Base-by-base conservation (phyloP, 1,140 invertebrate species). In the Antheraea mylitta region DNA sequence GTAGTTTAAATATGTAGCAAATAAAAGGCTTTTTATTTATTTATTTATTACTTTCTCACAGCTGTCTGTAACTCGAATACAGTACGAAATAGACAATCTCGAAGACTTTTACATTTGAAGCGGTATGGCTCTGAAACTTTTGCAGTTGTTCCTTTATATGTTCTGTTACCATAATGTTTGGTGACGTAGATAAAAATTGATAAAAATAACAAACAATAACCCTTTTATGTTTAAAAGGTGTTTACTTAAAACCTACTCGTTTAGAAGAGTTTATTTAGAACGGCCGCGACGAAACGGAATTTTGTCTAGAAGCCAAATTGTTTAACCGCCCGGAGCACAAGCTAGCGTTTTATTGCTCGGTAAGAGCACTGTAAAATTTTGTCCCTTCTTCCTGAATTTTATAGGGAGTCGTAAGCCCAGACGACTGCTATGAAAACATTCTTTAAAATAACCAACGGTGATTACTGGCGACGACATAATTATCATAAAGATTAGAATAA, bases 281-380 rank as follows among this genome's bases (percentile, higher is more conserved):
- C 70, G 67, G 67, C 64, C 73, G 64, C 61, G 53, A 66, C 48
- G 68, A 62, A 59, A 67, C 64, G 69, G 71, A 74, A 77, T 77
- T 78, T 72, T 72, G 71, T 71, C 59, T 77, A 65, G 69, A 66
- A 68, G 76, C 74, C 71, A 76, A 77, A 80, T 76, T 72, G 68
- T 72, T 64, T 72, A 64, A 62, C 68, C 38, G 65, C 68, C 71
- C 65, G 67, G 67, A 73, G 71, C 69, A 73, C 68, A 64, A 59
- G 65, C 66, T 77, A 72, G 78, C 71, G 76, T 75, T 80, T 80
- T 80, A 80, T 78, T 74, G 75, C 71, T 75, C 73, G 76, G 75
- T 78, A 80, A 80, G 60, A 61, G 60, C 73, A 72, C 64, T 72
- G 70, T 61, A 76, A 58, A 69, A 72, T 78, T 66, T 67, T 71